phyloP scores from a whole-genome alignment of 1,140 invertebrate species.

The Diorhabda carinulata region DNA sequence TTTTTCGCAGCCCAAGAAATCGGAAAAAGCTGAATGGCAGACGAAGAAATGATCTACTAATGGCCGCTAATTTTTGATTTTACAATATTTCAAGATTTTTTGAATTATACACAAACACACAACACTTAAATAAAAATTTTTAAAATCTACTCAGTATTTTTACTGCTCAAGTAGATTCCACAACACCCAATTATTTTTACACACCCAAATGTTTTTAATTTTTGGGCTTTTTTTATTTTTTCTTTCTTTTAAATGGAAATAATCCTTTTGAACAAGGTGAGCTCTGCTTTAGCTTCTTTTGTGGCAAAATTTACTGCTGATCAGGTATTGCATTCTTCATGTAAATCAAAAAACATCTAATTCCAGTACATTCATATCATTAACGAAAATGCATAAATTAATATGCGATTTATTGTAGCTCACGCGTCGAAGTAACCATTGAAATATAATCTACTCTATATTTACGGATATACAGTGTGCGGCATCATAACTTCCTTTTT shows the following conservation, averaged over 20 bases:
- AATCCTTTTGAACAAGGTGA: conserved; percentile 20
- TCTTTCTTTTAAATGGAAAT: conserved; percentile 11
- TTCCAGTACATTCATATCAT: too few species aligned
- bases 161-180: not conserved
- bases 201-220: conserved; percentile 1
- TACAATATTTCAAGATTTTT: conserved; percentile 8
- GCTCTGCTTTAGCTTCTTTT: conserved; percentile 7
- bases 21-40: conserved; percentile 77
- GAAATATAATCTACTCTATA: too few species aligned
- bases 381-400: too few species aligned
- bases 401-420: too few species aligned
- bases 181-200: conserved; percentile 8
- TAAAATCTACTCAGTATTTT: conserved; percentile 11
- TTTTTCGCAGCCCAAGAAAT: conserved; percentile 69
- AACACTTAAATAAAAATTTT: conserved; percentile 10
- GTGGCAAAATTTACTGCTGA: not conserved
- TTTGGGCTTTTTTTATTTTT: conserved; percentile 13
- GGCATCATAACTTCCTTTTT: too few species aligned
- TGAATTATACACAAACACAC: conserved; percentile 13
- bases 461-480: too few species aligned
- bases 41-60: conserved; percentile 57
- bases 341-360: not conserved
- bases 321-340: not conserved
- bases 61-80: conserved; percentile 13
- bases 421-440: too few species aligned